phyloP scores from a whole-genome alignment of 2,797 vertebrate genomes.

The Tolypeutes matacus region DNA sequence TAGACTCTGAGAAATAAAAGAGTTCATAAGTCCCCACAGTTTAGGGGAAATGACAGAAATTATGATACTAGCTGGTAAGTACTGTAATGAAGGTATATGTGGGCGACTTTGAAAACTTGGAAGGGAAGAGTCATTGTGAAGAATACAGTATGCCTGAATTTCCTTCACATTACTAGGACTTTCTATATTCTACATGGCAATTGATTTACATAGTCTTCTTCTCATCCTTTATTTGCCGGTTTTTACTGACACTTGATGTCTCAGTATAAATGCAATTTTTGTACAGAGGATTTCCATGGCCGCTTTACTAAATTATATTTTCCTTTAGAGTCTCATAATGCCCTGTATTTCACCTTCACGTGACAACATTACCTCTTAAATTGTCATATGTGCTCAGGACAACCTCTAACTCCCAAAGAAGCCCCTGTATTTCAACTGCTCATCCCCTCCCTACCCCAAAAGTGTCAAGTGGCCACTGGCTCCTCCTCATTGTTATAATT shows the following conservation, averaged over 20 bases:
- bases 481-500: too few relatives aligned
- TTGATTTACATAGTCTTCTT: rapidly evolving
- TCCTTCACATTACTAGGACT: background rate
- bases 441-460: too few relatives aligned
- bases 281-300: background rate
- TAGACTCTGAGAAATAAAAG: background rate
- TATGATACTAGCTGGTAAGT: background rate
- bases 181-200: too few relatives aligned
- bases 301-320: background rate
- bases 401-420: too few relatives aligned
- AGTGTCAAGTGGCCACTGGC: too few relatives aligned
- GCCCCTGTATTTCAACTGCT: too few relatives aligned
- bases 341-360: background rate
- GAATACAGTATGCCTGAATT: background rate
- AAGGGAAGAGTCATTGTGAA: too few relatives aligned
- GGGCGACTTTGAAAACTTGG: background rate
- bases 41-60: background rate
- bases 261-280: background rate
- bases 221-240: background rate
- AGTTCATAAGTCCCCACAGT: background rate
- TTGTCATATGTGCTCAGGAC: too few relatives aligned
- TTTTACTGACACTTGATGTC: background rate
- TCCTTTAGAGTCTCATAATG: background rate
- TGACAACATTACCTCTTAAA: too few relatives aligned
- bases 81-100: rapidly evolving